Conservation (phyloP, 2,888 invertebrate genomes). For the Pterostichus madidus region DNA sequence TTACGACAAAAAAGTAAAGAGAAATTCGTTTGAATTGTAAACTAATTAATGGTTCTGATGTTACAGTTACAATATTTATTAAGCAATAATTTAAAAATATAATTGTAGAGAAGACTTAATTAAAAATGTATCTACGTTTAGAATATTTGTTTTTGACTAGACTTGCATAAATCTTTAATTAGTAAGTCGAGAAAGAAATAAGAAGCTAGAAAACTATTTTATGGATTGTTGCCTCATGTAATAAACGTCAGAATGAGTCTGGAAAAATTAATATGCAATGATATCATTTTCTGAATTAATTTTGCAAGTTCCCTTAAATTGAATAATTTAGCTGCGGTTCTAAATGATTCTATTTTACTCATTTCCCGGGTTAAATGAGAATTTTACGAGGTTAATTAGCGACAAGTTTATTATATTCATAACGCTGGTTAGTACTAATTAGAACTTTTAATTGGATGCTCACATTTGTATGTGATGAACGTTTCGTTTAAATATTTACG, state of each 20-base stretch:
- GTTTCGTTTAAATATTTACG: constrained; percentile 32
- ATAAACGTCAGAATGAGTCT: neutral
- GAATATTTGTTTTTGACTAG: neutral
- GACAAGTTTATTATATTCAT: constrained; percentile 26
- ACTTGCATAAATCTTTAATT: neutral
- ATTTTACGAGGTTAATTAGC: constrained; percentile 22
- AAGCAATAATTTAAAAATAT: too few species aligned
- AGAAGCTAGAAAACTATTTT: neutral
- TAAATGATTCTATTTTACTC: constrained; percentile 17
- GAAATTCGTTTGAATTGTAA: neutral
- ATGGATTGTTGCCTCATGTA: neutral
- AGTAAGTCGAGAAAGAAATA: too few species aligned
- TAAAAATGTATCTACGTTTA: neutral
- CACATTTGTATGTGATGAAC: neutral
- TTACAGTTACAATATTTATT: too few species aligned
- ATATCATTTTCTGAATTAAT: constrained; percentile 24
- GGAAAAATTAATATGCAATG: neutral
- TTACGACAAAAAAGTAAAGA: neutral
- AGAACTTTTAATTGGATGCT: constrained; percentile 40
- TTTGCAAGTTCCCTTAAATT: neutral
- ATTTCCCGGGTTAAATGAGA: constrained; percentile 1
- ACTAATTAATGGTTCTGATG: neutral
- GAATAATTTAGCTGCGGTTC: neutral
- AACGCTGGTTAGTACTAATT: neutral
- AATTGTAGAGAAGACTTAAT: too few species aligned